Base-by-base conservation (phyloP, 2,797 vertebrate species). In the Tarsius wallacei region DNA sequence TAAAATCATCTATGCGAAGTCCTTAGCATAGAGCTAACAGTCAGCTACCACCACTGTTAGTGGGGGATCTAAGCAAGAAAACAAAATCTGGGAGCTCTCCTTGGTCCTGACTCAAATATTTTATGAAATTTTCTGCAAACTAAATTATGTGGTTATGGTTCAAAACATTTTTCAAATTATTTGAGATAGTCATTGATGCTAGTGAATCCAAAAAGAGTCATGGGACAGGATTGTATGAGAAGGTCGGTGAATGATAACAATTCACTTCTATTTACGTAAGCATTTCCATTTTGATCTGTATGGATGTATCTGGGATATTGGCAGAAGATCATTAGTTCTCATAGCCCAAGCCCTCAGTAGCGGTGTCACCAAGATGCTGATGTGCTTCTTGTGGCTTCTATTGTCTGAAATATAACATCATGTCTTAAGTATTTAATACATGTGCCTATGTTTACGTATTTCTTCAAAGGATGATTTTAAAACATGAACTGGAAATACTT, bases 371-470 rank as follows among this genome's bases (percentile, higher is more conserved):
- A 97, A 96, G 82, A 96, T 95, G 82, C 89, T 97, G 96, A 97
- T 93, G 81, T 61, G 84, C 89, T 98, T 98, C 96, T 92, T 85
- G 66, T 78, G 93, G 92, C 87, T 93, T 97, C 96, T 94, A 81
- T 94, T 98, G 96, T 94, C 88, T 95, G 85, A 97, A 98, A 94
- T 96, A 93, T 97, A 97, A 97, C 93, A 96, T 93, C 85, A 96
- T 97, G 82, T 88, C 91, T 93, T 96, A 97, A 96, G 71, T 97
- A 87, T 63, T 88, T 97, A 97, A 96, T 59, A 96, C 21, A 90
- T 68, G 55, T 92, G 74, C 82, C 90, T 93, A 83, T 53, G 87
- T 92, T 98, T 96, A 91, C 14, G 68, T 91, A 80, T 93, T 96
- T 59, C 47, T 76, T 89, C 47, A 94, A 93, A 94, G 47, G 42